Evolutionary conservation across 2,797 vertebrate species (phyloP).

Genomic region (Pygocentrus nattereri): DNA sequence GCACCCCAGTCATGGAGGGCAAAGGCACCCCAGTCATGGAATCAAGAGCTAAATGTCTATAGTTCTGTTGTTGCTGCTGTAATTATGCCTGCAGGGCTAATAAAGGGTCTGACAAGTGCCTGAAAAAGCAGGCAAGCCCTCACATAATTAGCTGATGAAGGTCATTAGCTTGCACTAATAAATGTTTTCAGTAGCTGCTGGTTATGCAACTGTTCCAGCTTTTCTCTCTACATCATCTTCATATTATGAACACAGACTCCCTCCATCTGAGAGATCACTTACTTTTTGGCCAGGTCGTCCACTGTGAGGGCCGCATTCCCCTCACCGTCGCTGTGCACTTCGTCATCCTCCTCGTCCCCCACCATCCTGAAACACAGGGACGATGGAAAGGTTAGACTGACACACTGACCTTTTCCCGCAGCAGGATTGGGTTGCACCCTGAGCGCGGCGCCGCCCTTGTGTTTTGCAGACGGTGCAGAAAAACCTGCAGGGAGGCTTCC

Average conservation of each 20-base stretch:
- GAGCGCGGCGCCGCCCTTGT: conserved; percentile 8
- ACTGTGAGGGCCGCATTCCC: conserved; percentile 78
- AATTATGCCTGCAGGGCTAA: too few relatives aligned
- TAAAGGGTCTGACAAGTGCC: too few relatives aligned
- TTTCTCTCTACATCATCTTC: not conserved
- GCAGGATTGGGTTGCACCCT: conserved; percentile 66
- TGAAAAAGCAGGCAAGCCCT: too few relatives aligned
- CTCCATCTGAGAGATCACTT: conserved; percentile 70
- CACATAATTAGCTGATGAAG: too few relatives aligned
- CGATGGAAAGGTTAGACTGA: conserved; percentile 39
- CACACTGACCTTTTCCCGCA: conserved; percentile 62
- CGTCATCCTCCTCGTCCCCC: conserved; percentile 91
- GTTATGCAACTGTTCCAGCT: not conserved
- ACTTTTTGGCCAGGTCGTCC: conserved; percentile 92
- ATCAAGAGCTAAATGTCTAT: too few relatives aligned
- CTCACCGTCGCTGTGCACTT: conserved; percentile 90
- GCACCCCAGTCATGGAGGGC: too few relatives aligned
- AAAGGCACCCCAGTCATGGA: too few relatives aligned
- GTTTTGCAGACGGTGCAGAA: conserved; percentile 49
- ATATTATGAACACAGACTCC: not conserved
- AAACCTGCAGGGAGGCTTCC: conserved; percentile 6
- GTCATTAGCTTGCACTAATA: too few relatives aligned
- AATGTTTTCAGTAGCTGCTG: too few relatives aligned
- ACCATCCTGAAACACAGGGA: conserved; percentile 82
- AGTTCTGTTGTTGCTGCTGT: too few relatives aligned